A percentile compares a stretch with the other conserved stretches of the same genome.
phyloP scores from a whole-genome alignment of 1,140 invertebrate species.

The Agraylea sexmaculata region DNA sequence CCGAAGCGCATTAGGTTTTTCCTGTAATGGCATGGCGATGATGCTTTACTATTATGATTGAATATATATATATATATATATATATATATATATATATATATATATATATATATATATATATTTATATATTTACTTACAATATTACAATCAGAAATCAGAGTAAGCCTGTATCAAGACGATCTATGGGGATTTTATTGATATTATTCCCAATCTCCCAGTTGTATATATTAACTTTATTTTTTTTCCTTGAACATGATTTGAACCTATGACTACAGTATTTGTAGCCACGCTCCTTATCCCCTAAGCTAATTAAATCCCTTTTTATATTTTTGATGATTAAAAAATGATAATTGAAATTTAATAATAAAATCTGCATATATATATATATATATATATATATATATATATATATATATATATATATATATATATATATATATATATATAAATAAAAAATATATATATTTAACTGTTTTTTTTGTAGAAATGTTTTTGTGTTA shows the following conservation, averaged over 20 bases:
- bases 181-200: no score
- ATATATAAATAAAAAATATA: not conserved
- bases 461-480: not conserved
- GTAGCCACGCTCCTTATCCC: no score
- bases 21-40: no score
- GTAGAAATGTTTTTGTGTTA: not conserved
- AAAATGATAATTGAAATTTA: conserved; percentile 3
- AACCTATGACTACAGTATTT: no score
- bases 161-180: no score
- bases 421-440: not conserved
- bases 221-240: no score
- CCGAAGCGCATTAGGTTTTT: no score
- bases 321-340: conserved; percentile 2
- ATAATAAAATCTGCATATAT: conserved; percentile 7
- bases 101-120: not conserved
- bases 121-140: not conserved
- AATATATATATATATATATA: no score
- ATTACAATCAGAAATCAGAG: no score
- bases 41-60: no score
- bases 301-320: not conserved
- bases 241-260: no score
- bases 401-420: not conserved
- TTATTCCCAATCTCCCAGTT: no score
- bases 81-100: not conserved
- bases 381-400: not conserved